phyloP scores from a whole-genome alignment of 2,888 invertebrate species.

The Meganola albula region DNA sequence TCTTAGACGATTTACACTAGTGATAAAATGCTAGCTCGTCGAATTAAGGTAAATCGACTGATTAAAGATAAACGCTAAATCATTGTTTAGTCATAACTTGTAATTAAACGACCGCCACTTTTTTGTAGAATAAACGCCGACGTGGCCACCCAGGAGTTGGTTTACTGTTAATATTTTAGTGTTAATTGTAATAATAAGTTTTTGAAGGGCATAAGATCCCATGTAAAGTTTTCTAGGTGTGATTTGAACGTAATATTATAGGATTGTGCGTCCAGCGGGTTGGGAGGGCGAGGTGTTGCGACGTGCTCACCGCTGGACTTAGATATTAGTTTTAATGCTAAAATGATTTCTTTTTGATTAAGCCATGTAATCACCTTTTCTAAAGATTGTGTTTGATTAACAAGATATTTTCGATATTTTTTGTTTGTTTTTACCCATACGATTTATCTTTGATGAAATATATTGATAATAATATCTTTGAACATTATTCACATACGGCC shows the following conservation, averaged over 20 bases:
- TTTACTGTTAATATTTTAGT: conserved; percentile 33
- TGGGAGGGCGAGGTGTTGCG: conserved; percentile 2
- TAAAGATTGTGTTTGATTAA: conserved; percentile 50
- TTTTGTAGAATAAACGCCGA: conserved; percentile 18
- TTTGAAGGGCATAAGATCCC: conserved; percentile 36
- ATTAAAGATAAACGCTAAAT: conserved; percentile 35
- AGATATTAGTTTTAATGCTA: conserved; percentile 26
- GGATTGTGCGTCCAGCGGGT: conserved; percentile 19
- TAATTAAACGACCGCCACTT: conserved; percentile 1
- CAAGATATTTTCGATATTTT: conserved; percentile 45
- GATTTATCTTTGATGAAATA: too few relatives aligned
- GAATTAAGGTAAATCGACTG: conserved; percentile 42
- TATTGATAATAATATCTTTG: too few relatives aligned
- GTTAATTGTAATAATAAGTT: conserved; percentile 38
- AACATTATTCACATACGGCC: too few relatives aligned
- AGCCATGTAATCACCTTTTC: conserved; percentile 49
- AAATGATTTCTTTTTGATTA: conserved; percentile 39
- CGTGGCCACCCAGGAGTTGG: conserved; percentile 13
- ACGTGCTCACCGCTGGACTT: conserved; percentile 14
- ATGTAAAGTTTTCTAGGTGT: conserved; percentile 41
- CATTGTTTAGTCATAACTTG: conserved; percentile 22
- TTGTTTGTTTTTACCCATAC: too few relatives aligned
- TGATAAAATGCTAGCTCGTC: conserved; percentile 28
- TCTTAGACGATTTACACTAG: conserved; percentile 25
- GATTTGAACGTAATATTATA: conserved; percentile 45